Evolutionary conservation across 1,140 invertebrate genomes (phyloP).

Genomic region (Drosophila parvula): DNA sequence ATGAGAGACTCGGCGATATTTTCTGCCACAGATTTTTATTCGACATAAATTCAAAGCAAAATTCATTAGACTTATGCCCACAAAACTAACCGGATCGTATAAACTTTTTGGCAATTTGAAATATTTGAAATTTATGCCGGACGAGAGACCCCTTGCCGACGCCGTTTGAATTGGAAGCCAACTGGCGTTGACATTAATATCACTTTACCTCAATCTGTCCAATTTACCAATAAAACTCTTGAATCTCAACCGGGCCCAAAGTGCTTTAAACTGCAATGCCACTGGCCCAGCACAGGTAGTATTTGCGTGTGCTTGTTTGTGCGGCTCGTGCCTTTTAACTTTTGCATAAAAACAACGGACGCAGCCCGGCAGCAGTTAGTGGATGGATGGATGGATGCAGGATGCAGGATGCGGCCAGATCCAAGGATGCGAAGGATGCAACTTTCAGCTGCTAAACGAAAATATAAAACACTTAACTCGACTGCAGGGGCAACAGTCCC

Average conservation of each 20-base stretch:
- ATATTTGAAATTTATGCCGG: slow-evolving; percentile 20
- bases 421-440: slow-evolving; percentile 63
- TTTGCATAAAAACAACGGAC: slow-evolving; percentile 75
- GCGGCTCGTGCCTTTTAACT: slow-evolving; percentile 69
- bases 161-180: slow-evolving; percentile 13
- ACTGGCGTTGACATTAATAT: slow-evolving; percentile 65
- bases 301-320: slow-evolving; percentile 46
- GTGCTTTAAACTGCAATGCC: slow-evolving; percentile 65
- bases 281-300: slow-evolving; percentile 53
- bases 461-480: slow-evolving; percentile 83
- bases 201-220: slow-evolving; percentile 79
- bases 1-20: not conserved
- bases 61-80: slow-evolving; percentile 7
- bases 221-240: slow-evolving; percentile 79
- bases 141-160: not conserved
- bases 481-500: slow-evolving; percentile 54
- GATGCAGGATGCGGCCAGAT: slow-evolving; percentile 16
- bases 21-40: not conserved
- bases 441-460: slow-evolving; percentile 82
- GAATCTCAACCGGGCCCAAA: slow-evolving; percentile 56
- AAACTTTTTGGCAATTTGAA: slow-evolving; percentile 22
- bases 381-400: slow-evolving; percentile 52
- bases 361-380: slow-evolving; percentile 62
- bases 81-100: slow-evolving; percentile 10
- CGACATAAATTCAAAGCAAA: not conserved